Conservation (phyloP, 2,113 vertebrate species). For the Hydrochoerus hydrochaeris region DNA sequence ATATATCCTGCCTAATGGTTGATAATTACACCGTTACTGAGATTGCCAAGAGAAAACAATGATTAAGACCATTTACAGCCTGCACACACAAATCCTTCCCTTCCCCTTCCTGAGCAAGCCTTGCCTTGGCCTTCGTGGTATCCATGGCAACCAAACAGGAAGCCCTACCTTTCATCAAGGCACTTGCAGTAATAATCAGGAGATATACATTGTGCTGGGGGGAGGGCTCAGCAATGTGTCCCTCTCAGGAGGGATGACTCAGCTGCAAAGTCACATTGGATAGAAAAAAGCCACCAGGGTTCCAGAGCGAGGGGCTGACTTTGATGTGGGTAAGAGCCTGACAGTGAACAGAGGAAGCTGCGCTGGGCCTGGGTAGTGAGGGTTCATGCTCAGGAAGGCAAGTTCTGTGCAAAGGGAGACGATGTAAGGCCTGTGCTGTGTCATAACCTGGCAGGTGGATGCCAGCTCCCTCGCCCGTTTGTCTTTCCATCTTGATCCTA, state of each 20-base stretch:
- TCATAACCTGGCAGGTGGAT: background rate
- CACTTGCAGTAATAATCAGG: constrained; percentile 33
- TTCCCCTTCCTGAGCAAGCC: constrained; percentile 45
- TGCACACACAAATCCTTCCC: constrained; percentile 54
- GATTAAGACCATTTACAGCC: constrained; percentile 80
- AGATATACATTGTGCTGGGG: constrained; percentile 32
- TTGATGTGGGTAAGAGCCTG: background rate
- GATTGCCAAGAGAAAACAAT: constrained; percentile 77
- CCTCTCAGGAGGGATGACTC: constrained; percentile 71
- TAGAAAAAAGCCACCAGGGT: constrained; percentile 36
- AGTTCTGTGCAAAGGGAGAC: background rate
- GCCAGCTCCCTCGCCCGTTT: background rate
- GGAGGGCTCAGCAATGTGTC: background rate
- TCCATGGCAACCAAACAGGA: constrained; percentile 77
- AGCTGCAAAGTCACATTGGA: constrained; percentile 69
- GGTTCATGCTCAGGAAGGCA: background rate
- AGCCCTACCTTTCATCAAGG: constrained; percentile 68
- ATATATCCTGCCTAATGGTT: constrained; percentile 64
- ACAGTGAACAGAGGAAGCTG: background rate
- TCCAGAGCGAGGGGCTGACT: background rate
- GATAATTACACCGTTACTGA: constrained; percentile 74
- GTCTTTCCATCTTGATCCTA: background rate
- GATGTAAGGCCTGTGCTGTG: background rate
- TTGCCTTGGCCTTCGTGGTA: constrained; percentile 27
- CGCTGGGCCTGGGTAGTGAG: background rate